Base-by-base conservation (phyloP, 2,888 invertebrate species). In the Troilus luridus region DNA sequence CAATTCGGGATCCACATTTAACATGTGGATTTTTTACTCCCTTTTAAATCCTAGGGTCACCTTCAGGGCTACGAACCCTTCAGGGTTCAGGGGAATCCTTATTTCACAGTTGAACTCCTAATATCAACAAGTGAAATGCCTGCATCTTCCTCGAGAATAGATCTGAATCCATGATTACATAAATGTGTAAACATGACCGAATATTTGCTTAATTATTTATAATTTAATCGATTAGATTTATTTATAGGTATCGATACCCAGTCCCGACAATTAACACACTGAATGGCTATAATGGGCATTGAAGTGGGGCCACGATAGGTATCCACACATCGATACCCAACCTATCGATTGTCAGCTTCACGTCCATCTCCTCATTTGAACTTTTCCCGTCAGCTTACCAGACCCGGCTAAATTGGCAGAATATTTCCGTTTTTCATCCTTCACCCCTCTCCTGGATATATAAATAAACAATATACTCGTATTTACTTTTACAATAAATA, bases 81-180 rank as follows among this genome's bases (percentile, higher is more conserved):
- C n/a, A n/a, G n/a, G 72, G 27, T 77, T 77, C 27, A 77, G 19
- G 7, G 27, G 27, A 77, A 41, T 5, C 0, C 24, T 17, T 8
- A 27, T 12, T 17, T 41, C 41, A 77, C 72, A 27, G 41, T 9
- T 24, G n/a, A 62, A 62, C 62, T 14, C 24, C 24, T 9, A 8
- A 77, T 41, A 41, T 27, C 72, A 67, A 67, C 21, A 41, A 41
- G 27, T 77, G 8, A 77, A 77, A 41, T 27, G 72, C 27, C 72
- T 41, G 41, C 27, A 77, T 27, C 27, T 77, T 41, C 72, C 72
- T 41, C 41, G 27, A 17, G 72, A 77, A 77, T 77, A 77, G 27
- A 77, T 77, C 41, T 77, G 72, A 77, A 77, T 77, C 72, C 72
- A 77, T 77, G 72, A 77, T 41, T 77, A 77, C 41, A 27, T 41